Base-by-base conservation (phyloP, 2,113 vertebrate species). In the Talpa occidentalis region DNA sequence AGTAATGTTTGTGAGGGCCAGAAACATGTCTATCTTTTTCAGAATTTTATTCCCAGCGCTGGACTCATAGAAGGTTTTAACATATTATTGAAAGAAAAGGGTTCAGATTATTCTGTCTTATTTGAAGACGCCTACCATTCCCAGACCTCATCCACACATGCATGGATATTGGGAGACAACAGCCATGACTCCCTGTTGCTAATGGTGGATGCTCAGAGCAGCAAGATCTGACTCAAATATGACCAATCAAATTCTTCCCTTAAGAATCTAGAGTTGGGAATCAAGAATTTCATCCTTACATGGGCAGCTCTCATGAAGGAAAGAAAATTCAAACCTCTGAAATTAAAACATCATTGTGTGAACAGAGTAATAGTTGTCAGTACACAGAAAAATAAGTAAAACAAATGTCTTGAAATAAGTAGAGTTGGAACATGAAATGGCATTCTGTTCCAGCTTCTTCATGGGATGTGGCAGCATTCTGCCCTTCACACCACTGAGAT, bases 51-150 rank as follows among this genome's bases (percentile, higher is more conserved):
- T 21, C 30, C 66, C 6, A 84, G 17, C 12, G 4, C 64, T 84
- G 22, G 15, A 69, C 52, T 67, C 47, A 62, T 2, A 44, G 32
- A 82, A 47, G 5, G 17, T 52, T 26, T n/a, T 78, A 85, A 54
- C 16, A 24, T 79, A 73, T 40, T 91, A 70, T 21, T 62, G 40
- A 80, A 92, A 89, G 47, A 64, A n/a, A 72, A 89, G 69, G 85
- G 12, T 76, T 96, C 26, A 91, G 17, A 37, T 26, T 60, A 69
- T 22, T 32, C 47, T 44, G 26, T 67, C 35, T 87, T 66, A 21
- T 56, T 8, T 67, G 35, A 19, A 21, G 49, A 74, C 4, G 32
- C 30, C 32, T 76, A 16, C 21, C 7, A 60, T 79, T 76, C 32
- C 19, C 35, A 49, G 5, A 22, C 24, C 10, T 66, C 15, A 15